Conservation (phyloP, 2,113 vertebrate genomes). For the Limnothrissa miodon region DNA sequence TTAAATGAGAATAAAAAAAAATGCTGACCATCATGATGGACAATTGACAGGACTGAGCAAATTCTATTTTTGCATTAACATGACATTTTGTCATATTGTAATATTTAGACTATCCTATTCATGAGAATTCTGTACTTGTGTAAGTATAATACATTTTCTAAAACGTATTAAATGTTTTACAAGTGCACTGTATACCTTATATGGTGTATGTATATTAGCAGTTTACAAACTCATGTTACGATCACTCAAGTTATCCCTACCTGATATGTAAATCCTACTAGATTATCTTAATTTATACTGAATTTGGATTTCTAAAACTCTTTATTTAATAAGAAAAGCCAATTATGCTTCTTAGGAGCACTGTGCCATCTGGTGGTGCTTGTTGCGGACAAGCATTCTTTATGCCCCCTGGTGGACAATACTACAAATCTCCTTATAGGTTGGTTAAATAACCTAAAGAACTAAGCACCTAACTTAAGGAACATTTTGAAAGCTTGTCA, state of each 20-base stretch:
- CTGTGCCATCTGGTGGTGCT: neutral
- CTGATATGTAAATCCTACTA: neutral
- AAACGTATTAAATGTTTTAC: slow-evolving; percentile 69
- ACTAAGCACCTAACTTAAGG: neutral
- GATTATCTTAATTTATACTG: too few species aligned
- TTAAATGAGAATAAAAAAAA: neutral
- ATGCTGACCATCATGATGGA: neutral
- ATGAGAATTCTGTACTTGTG: slow-evolving; percentile 59
- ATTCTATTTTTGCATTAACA: slow-evolving; percentile 54
- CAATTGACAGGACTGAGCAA: slow-evolving; percentile 42
- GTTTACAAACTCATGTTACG: neutral
- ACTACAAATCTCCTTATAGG: neutral
- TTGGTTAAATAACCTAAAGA: neutral
- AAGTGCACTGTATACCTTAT: slow-evolving; percentile 47
- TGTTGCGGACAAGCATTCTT: neutral
- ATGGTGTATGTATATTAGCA: neutral
- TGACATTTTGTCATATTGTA: slow-evolving; percentile 54
- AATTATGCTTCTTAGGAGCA: neutral
- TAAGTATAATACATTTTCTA: slow-evolving; percentile 63
- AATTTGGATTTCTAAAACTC: neutral
- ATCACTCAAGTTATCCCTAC: neutral
- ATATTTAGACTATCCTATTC: slow-evolving; percentile 49
- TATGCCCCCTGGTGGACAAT: neutral
- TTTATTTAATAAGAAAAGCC: neutral
- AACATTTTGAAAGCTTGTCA: neutral